Evolutionary conservation across 2,113 vertebrate genomes (phyloP).

Genomic region (Bubalus kerabau): DNA sequence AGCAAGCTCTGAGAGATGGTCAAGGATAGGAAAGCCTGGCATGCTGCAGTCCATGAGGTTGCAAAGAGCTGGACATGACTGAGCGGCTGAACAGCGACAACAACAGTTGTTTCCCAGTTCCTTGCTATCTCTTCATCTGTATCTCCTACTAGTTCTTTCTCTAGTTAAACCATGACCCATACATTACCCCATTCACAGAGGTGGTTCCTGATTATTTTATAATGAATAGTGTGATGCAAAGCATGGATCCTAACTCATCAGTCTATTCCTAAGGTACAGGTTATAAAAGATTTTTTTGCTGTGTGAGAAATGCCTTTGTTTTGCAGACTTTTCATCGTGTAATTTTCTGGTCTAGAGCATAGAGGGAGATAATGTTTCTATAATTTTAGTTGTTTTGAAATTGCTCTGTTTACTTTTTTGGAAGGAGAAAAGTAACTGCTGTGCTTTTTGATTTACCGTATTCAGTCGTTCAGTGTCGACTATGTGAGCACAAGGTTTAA

Average conservation of each 20-base stretch:
- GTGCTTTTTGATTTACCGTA: not conserved
- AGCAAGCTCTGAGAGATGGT: not conserved
- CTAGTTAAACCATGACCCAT: not conserved
- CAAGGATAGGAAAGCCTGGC: not conserved
- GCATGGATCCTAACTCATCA: not conserved
- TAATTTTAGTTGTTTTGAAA: constrained; percentile 4
- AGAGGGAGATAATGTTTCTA: not conserved
- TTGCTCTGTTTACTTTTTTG: not conserved
- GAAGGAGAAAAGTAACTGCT: not conserved
- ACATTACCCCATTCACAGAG: not conserved
- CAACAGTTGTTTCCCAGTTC: fast-evolving
- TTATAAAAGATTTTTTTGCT: not conserved
- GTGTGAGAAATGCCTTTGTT: not conserved
- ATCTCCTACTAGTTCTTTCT: not conserved
- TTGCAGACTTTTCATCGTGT: not conserved
- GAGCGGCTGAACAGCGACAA: not conserved
- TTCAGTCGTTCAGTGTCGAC: not conserved
- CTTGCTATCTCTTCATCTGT: not conserved
- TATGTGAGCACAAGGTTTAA: not conserved
- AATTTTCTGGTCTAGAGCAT: not conserved
- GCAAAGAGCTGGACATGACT: not conserved
- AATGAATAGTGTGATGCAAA: not conserved
- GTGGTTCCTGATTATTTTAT: not conserved
- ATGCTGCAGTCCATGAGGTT: not conserved
- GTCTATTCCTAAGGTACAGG: not conserved